Conservation (phyloP, 1,140 invertebrate species). For the Neodiprion fabricii region DNA sequence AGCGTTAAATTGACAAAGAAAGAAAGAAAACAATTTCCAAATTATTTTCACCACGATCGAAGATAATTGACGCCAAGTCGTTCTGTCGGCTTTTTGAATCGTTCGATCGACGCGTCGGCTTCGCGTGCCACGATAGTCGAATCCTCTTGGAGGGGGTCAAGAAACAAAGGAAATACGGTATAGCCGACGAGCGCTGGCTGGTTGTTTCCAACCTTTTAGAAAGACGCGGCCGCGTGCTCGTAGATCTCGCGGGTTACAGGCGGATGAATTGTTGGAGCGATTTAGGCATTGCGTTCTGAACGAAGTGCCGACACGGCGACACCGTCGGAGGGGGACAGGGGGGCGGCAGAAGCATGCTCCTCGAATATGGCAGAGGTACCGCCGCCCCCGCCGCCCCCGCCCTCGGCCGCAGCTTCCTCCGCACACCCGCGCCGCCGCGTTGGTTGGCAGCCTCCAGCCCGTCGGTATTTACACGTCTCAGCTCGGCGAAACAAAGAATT, state of each 20-base stretch:
- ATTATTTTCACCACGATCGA: too few relatives aligned
- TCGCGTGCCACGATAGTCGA: too few relatives aligned
- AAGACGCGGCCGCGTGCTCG: conserved; percentile 25
- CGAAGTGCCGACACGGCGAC: conserved; percentile 42
- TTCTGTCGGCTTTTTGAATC: too few relatives aligned
- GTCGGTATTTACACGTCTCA: conserved; percentile 57
- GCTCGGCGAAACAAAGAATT: conserved; percentile 59
- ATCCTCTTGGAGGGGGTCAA: background rate
- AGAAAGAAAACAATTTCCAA: too few relatives aligned
- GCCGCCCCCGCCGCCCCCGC: conserved; percentile 19
- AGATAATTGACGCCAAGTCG: too few relatives aligned
- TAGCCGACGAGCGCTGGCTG: background rate
- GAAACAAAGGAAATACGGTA: background rate
- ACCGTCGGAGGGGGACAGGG: conserved; percentile 13
- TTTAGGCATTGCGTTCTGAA: conserved; percentile 55
- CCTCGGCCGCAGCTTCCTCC: conserved; percentile 22
- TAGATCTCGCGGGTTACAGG: conserved; percentile 56
- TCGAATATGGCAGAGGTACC: conserved; percentile 27
- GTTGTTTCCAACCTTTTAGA: background rate
- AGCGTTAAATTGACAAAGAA: too few relatives aligned
- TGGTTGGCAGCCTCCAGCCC: conserved; percentile 16
- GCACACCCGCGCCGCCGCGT: conserved; percentile 29
- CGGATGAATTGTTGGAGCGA: conserved; percentile 60
- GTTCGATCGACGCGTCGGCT: too few relatives aligned
- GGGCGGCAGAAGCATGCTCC: conserved; percentile 22